phyloP scores from a whole-genome alignment of 2,113 vertebrate genomes.

The Platycercus adscitus region DNA sequence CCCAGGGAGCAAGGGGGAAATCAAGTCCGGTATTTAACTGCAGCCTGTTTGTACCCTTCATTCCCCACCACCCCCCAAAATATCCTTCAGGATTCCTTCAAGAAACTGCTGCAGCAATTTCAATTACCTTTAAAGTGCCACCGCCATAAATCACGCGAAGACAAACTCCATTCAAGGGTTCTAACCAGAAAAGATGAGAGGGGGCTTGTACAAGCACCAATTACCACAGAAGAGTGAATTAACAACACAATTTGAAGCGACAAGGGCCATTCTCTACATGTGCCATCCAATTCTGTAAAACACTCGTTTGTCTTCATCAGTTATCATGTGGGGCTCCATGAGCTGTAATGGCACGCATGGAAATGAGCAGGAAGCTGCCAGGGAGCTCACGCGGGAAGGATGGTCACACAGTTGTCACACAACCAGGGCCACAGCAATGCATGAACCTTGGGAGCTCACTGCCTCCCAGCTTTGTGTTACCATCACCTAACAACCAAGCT shows the following conservation, averaged over 20 bases:
- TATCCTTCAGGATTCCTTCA: not conserved
- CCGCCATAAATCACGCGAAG: not conserved
- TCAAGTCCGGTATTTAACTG: not conserved
- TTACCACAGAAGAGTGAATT: constrained; percentile 17
- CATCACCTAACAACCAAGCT: not conserved
- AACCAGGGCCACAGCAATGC: too few species aligned
- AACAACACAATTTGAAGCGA: constrained; percentile 39
- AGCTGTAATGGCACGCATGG: rapidly evolving
- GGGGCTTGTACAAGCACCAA: not conserved
- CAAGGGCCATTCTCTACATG: not conserved
- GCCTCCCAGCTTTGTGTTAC: not conserved
- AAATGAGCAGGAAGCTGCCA: not conserved
- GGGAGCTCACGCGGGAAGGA: not conserved
- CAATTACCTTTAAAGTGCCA: constrained; percentile 29
- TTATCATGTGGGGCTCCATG: rapidly evolving
- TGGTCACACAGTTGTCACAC: not conserved
- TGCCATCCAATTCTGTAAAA: not conserved
- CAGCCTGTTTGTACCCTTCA: not conserved
- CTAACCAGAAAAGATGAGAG: not conserved
- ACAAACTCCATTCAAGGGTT: constrained; percentile 4
- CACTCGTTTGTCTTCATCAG: not conserved
- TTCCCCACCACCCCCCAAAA: not conserved
- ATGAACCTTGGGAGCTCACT: not conserved
- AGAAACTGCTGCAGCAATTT: constrained; percentile 24
- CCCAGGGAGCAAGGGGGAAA: not conserved